Evolutionary conservation across 2,113 vertebrate species (phyloP).

Genomic region (Globicephala melas): DNA sequence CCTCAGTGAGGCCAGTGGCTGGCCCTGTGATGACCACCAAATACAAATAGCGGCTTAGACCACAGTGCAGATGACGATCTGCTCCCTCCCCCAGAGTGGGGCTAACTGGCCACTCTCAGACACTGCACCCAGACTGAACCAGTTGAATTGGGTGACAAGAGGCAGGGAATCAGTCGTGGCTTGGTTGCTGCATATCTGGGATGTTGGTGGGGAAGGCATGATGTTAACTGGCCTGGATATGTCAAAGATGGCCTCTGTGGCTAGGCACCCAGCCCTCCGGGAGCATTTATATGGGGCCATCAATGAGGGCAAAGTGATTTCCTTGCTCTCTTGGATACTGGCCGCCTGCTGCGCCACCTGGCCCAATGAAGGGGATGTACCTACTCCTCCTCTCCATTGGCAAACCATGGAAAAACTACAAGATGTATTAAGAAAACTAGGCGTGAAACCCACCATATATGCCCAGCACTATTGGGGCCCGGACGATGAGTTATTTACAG

Average conservation of each 20-base stretch:
- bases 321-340: background rate
- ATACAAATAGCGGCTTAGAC: background rate
- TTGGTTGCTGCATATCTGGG: background rate
- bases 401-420: background rate
- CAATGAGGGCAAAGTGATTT: background rate
- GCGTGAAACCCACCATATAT: background rate
- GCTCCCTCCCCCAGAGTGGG: background rate
- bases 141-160: background rate
- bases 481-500: background rate
- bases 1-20: background rate
- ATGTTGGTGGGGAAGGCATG: no score
- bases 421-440: background rate
- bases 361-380: background rate
- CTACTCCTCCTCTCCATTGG: no score
- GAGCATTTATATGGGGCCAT: background rate
- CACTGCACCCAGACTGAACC: background rate
- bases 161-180: no score
- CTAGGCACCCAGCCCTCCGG: background rate
- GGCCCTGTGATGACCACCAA: background rate
- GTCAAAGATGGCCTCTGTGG: background rate
- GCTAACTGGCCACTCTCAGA: background rate
- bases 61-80: background rate
- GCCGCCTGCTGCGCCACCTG: background rate
- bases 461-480: background rate
- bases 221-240: background rate